Evolutionary conservation across 1,140 invertebrate genomes (phyloP).

Genomic region (Formica selysi): DNA sequence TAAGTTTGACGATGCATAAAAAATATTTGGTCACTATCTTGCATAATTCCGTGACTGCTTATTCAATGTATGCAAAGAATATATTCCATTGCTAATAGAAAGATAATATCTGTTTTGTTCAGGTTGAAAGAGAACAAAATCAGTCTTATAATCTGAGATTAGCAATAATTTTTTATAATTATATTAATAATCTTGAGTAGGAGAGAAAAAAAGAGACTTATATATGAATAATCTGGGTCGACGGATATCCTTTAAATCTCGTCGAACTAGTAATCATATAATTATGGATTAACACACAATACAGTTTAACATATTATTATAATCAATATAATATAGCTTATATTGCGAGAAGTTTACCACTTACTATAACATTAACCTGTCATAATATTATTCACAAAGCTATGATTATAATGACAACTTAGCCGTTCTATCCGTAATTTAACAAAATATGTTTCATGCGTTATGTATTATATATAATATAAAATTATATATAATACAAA

Average conservation of each 20-base stretch:
- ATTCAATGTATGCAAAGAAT: background rate
- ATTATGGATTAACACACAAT: background rate
- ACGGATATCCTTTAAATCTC: background rate
- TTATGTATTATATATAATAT: background rate
- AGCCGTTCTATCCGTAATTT: background rate
- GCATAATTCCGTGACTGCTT: background rate
- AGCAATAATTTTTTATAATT: too few relatives aligned
- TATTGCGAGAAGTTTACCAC: background rate
- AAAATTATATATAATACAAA: background rate
- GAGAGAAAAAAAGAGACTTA: too few relatives aligned
- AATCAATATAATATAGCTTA: background rate
- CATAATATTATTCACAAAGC: background rate
- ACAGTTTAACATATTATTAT: background rate
- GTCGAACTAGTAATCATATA: background rate
- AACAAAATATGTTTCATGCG: background rate
- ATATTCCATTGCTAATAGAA: background rate
- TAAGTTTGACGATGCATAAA: background rate
- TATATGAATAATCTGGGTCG: too few relatives aligned
- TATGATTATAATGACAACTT: background rate
- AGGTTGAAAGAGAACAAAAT: background rate
- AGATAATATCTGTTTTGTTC: background rate
- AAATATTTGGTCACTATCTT: background rate
- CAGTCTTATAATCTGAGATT: too few relatives aligned
- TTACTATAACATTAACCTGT: background rate
- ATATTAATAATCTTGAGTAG: too few relatives aligned